Evolutionary conservation across 2,797 vertebrate species (phyloP).

Genomic region (Melanotaenia nigrans): DNA sequence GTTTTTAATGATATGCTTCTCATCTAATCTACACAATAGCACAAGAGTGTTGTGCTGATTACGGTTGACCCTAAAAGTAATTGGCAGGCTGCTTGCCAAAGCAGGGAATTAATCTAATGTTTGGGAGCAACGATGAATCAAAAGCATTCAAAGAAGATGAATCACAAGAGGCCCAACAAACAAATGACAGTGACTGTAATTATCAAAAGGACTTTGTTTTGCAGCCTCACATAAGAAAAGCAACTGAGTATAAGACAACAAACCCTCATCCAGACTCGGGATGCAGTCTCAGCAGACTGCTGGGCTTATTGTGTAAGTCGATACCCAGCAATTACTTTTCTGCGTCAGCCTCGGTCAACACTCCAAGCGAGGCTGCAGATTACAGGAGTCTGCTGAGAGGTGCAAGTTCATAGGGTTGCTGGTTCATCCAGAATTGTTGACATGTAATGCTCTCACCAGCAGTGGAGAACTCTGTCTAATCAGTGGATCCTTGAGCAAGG

Average conservation of each 20-base stretch:
- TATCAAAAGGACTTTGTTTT: slow-evolving; percentile 69
- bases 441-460: neutral
- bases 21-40: slow-evolving; percentile 65
- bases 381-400: slow-evolving; percentile 25
- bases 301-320: slow-evolving; percentile 4
- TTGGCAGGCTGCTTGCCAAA: slow-evolving; percentile 73
- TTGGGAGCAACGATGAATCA: slow-evolving; percentile 68
- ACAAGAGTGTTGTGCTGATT: slow-evolving; percentile 69
- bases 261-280: slow-evolving; percentile 25
- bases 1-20: slow-evolving; percentile 56
- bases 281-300: slow-evolving; percentile 39
- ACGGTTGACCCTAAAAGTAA: slow-evolving; percentile 72
- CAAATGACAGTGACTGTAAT: slow-evolving; percentile 68
- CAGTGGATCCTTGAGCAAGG: slow-evolving; percentile 17
- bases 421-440: slow-evolving; percentile 14
- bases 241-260: slow-evolving; percentile 44
- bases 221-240: slow-evolving; percentile 46
- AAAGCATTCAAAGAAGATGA: slow-evolving; percentile 60
- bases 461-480: neutral
- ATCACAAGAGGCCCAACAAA: slow-evolving; percentile 68
- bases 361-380: slow-evolving; percentile 33
- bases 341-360: slow-evolving; percentile 9
- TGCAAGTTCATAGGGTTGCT: neutral
- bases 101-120: slow-evolving; percentile 75
- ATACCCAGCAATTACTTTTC: slow-evolving; percentile 36